Base-by-base conservation (phyloP, 1,140 invertebrate species). In the Drosophila kikkawai region DNA sequence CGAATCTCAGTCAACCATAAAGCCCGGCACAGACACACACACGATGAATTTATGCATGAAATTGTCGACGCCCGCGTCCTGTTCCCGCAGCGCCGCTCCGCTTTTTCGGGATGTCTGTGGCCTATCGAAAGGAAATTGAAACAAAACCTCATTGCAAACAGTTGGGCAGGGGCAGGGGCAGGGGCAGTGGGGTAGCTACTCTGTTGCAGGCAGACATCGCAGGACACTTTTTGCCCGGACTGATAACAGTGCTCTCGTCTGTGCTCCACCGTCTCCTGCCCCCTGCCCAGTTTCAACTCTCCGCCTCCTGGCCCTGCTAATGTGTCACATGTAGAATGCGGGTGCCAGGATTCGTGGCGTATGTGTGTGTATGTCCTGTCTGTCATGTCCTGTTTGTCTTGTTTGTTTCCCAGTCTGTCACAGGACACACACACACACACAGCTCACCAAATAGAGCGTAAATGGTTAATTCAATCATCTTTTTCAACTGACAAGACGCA, bases 121-220 rank as follows among this genome's bases (percentile, higher is more conserved):
- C 85, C 85, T 88, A 88, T 88, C 85, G 85, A 88, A 88, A 88
- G 85, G 85, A 88, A 88, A 88, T 88, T 88, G 85, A 88, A 88
- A 88, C 85, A 88, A 88, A 88, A 88, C 85, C 85, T 90, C 85
- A 88, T 88, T 84, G 85, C 80, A 78, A 87, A 90, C 67, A 80
- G 41, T 75, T 22, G 22, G 22, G 22, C 64, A 12, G 29, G 9
- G 26, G 47, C 26, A 3, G 66, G 56, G 22, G 22, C 64, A 12
- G 29, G 9, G 26, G 47, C 26, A 3, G 66, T n/a, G 56, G 9
- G 29, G 32, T 32, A 36, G 51, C 69, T 50, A 58, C 67, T 71
- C 67, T 59, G 75, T 65, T 66, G 79, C 80, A 90, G 69, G 69
- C 80, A 90, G 85, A 84, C 84, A 79, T 47, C 70, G 64, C 70